A percentile compares a stretch with the other conserved stretches of the same genome.
These are phyloP conservation scores for Onychomys torridus DNA, from an alignment of 2,797 vertebrate genomes.

Conservation along the genomic window DNA sequence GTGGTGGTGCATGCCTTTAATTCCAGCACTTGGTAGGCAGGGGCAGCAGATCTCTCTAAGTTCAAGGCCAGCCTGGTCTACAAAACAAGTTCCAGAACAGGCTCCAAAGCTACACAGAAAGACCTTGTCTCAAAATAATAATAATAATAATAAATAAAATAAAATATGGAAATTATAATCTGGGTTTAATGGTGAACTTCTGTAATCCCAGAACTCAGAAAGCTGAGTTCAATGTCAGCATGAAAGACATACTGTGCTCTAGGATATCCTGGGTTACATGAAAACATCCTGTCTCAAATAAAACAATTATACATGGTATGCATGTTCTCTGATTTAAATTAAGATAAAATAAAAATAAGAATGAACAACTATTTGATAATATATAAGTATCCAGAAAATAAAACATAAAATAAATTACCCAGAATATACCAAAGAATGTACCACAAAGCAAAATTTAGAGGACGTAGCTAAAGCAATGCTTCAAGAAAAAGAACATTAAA, in stretches of 20 bases:
- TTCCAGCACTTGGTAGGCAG: too few relatives aligned
- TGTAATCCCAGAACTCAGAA: too few relatives aligned
- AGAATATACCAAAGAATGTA: not conserved
- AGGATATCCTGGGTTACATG: not conserved
- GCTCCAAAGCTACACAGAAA: too few relatives aligned
- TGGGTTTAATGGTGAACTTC: not conserved
- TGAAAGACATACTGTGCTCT: not conserved
- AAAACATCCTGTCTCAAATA: not conserved
- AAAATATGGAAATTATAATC: not conserved
- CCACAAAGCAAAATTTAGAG: not conserved
- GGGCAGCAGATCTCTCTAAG: too few relatives aligned
- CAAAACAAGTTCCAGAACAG: too few relatives aligned
- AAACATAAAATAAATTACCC: not conserved
- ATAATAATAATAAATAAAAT: too few relatives aligned
- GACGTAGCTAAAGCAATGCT: not conserved
- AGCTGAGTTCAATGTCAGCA: not conserved
- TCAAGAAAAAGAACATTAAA: not conserved
- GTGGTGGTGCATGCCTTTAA: accelerated
- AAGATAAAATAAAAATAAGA: not conserved
- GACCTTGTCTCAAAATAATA: too few relatives aligned
- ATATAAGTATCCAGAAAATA: not conserved
- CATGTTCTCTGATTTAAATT: not conserved
- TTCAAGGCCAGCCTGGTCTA: too few relatives aligned
- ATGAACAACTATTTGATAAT: not conserved
- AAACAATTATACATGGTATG: not conserved